A percentile compares a stretch with the other conserved stretches of the same genome.
Conservation (phyloP, 2,113 vertebrate species). For the Eptesicus fuscus region DNA sequence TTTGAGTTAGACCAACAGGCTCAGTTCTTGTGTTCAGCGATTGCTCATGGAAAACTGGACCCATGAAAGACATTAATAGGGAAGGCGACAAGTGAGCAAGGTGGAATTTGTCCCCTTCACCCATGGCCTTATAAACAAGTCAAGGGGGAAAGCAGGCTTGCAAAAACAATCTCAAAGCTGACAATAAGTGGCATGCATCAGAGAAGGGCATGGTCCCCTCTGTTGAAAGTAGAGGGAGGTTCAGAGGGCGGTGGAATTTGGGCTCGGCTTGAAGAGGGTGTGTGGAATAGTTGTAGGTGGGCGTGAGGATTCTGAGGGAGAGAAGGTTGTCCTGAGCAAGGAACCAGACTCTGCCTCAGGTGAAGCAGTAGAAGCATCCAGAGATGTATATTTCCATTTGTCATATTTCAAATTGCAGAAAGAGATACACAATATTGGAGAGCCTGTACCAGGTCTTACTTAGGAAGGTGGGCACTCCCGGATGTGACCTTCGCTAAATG, state of each 20-base stretch:
- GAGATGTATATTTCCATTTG: background rate
- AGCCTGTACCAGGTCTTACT: background rate
- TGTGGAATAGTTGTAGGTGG: background rate
- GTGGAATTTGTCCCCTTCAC: background rate
- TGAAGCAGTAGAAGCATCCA: background rate
- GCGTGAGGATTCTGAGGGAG: background rate
- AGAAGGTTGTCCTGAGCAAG: background rate
- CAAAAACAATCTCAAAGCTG: background rate
- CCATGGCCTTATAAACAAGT: background rate
- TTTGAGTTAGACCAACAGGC: background rate
- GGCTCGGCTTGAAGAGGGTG: background rate
- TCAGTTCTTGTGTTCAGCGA: background rate
- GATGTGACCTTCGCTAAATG: background rate
- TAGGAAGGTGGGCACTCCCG: background rate
- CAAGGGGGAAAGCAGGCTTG: background rate
- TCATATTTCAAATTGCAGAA: background rate
- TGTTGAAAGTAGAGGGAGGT: background rate
- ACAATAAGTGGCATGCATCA: background rate
- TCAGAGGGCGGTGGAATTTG: background rate
- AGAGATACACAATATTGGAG: background rate
- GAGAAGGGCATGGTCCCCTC: background rate
- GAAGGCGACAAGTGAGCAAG: background rate
- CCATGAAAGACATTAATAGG: background rate
- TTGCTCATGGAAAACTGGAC: background rate
- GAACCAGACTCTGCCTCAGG: background rate